Conservation (phyloP, 1,140 invertebrate genomes). For the Zaprionus gabonicus region DNA sequence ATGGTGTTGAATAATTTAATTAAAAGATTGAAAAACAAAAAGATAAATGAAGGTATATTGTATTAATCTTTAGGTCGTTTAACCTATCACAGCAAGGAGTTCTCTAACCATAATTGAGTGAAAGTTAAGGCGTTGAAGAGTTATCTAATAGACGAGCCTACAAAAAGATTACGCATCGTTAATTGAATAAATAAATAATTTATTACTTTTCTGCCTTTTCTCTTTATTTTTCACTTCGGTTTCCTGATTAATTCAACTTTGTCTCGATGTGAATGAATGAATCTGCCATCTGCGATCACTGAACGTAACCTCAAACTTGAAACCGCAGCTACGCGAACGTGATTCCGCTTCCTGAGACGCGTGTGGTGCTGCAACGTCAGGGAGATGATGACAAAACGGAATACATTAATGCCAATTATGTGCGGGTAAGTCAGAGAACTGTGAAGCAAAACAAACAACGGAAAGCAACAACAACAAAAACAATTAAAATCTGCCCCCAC, state of each 20-base stretch:
- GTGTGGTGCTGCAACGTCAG: slow-evolving; percentile 89
- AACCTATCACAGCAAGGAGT: too few species aligned
- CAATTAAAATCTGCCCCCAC: slow-evolving; percentile 33
- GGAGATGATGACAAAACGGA: slow-evolving; percentile 91
- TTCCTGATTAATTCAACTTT: slow-evolving; percentile 24
- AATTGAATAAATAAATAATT: slow-evolving; percentile 17
- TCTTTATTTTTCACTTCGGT: background rate
- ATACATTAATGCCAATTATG: slow-evolving; percentile 97
- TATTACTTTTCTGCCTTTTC: slow-evolving; percentile 10
- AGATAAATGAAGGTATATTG: too few species aligned
- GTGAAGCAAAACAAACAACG: slow-evolving; percentile 61
- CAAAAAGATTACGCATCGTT: slow-evolving; percentile 17
- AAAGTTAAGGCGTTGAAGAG: background rate
- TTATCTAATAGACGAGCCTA: slow-evolving; percentile 1
- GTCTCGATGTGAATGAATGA: slow-evolving; percentile 14
- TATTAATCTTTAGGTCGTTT: too few species aligned
- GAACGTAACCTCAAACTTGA: slow-evolving; percentile 52
- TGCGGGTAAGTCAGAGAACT: slow-evolving; percentile 87
- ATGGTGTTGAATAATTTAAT: too few species aligned
- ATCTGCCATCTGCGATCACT: slow-evolving; percentile 10
- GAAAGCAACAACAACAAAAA: slow-evolving; percentile 19
- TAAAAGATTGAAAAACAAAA: too few species aligned
- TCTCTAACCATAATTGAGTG: background rate
- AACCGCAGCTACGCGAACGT: slow-evolving; percentile 93
- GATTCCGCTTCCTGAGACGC: slow-evolving; percentile 94